A percentile compares a stretch with the other conserved stretches of the same genome.
phyloP scores from a whole-genome alignment of 2,888 invertebrate genomes.

The Patella ulyssiponensis region DNA sequence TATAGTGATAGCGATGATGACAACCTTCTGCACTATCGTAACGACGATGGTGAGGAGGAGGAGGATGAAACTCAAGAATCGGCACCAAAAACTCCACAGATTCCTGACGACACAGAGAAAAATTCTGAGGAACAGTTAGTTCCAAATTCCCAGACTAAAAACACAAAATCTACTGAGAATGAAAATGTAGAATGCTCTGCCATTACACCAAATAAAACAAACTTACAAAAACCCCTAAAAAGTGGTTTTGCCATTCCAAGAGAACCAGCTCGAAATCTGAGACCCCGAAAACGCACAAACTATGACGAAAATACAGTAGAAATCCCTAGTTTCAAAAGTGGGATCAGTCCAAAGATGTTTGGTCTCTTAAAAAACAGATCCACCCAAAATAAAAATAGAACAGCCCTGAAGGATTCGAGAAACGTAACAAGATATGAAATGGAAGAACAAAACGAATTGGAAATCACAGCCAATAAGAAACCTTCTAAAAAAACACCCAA shows the following conservation, averaged over 20 bases:
- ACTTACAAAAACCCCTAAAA: neutral
- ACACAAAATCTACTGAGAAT: too few relatives aligned
- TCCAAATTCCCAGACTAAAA: neutral
- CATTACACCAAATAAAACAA: neutral
- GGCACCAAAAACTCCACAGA: neutral
- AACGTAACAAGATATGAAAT: constrained; percentile 13
- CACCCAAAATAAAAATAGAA: too few relatives aligned
- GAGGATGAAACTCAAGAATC: neutral
- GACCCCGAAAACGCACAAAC: neutral
- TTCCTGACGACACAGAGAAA: neutral
- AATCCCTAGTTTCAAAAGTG: neutral
- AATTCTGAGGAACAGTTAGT: neutral
- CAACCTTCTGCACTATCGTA: neutral
- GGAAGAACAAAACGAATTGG: too few relatives aligned
- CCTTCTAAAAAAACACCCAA: constrained; percentile 10
- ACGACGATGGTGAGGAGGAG: neutral
- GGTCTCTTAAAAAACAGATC: neutral
- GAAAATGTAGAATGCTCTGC: neutral
- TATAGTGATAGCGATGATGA: constrained; percentile 8
- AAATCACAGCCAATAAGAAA: neutral
- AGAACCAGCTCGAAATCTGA: neutral
- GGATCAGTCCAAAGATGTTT: constrained; percentile 6
- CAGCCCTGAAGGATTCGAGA: too few relatives aligned
- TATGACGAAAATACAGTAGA: neutral
- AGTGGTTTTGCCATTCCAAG: neutral